Evolutionary conservation across 2,113 vertebrate genomes (phyloP).

Genomic region (Paramormyrops kingsleyae): DNA sequence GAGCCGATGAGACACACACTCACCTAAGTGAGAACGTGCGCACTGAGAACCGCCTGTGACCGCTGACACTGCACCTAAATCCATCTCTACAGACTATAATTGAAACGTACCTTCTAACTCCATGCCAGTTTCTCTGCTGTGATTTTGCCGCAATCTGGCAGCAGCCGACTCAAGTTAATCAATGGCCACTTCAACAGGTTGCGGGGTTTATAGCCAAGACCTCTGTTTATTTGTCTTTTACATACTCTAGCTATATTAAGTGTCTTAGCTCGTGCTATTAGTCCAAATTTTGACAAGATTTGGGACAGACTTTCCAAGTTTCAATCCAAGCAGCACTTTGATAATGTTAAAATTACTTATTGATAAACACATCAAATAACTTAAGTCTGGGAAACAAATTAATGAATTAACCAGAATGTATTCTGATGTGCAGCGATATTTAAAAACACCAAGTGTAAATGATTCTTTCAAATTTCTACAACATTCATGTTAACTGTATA

Average conservation of each 20-base stretch:
- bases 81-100: neutral
- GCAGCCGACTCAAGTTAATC: neutral
- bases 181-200: neutral
- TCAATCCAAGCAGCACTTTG: neutral
- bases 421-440: neutral
- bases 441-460: neutral
- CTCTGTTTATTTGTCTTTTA: neutral
- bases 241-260: neutral
- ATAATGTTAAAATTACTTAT: neutral
- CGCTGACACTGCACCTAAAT: neutral
- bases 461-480: neutral
- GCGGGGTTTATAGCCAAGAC: neutral
- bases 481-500: constrained; percentile 1
- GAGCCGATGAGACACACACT: neutral
- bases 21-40: neutral
- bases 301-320: neutral
- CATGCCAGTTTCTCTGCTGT: neutral
- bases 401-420: neutral
- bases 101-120: neutral
- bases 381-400: neutral
- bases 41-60: neutral
- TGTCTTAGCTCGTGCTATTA: neutral
- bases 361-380: neutral
- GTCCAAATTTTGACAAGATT: neutral
- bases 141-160: neutral